Evolutionary conservation across 2,113 vertebrate genomes (phyloP).

Genomic region (Callopanchax toddi): DNA sequence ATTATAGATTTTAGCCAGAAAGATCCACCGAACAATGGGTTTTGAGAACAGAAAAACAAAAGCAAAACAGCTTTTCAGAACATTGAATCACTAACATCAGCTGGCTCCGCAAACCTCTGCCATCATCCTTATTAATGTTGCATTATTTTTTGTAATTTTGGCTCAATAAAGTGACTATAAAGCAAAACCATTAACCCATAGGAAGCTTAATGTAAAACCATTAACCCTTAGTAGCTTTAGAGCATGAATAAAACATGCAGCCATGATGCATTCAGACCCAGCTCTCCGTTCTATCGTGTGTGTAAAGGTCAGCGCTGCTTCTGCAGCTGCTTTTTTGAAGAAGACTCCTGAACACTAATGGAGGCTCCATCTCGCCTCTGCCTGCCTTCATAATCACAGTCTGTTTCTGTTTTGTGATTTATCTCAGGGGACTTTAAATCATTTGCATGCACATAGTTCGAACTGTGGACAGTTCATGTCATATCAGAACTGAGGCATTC

Average conservation of each 20-base stretch:
- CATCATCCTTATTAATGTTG: conserved; percentile 46
- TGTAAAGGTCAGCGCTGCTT: conserved; percentile 38
- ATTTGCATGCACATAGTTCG: conserved; percentile 3
- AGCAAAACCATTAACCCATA: conserved; percentile 33
- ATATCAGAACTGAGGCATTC: neutral
- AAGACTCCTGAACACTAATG: conserved; percentile 20
- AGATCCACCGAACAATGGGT: neutral
- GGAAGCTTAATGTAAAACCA: conserved; percentile 32
- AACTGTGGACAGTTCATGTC: conserved; percentile 10
- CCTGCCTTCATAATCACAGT: conserved; percentile 15
- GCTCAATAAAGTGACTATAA: conserved; percentile 34
- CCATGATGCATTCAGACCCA: conserved; percentile 44
- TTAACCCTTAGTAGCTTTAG: conserved; percentile 27
- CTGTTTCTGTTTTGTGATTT: conserved; percentile 27
- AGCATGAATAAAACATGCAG: conserved; percentile 55
- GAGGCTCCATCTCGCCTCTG: conserved; percentile 23
- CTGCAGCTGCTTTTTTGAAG: conserved; percentile 28
- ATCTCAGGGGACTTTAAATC: conserved; percentile 37
- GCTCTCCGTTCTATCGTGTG: conserved; percentile 34
- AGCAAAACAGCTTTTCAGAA: conserved; percentile 4
- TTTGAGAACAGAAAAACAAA: neutral
- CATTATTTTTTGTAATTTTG: conserved; percentile 36
- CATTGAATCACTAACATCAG: neutral
- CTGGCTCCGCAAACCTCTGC: neutral
- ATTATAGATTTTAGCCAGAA: neutral